Percentiles rank a stretch among this genome's conserved stretches.
Conservation (phyloP, 1,140 invertebrate genomes). For the Drosophila takahashii region DNA sequence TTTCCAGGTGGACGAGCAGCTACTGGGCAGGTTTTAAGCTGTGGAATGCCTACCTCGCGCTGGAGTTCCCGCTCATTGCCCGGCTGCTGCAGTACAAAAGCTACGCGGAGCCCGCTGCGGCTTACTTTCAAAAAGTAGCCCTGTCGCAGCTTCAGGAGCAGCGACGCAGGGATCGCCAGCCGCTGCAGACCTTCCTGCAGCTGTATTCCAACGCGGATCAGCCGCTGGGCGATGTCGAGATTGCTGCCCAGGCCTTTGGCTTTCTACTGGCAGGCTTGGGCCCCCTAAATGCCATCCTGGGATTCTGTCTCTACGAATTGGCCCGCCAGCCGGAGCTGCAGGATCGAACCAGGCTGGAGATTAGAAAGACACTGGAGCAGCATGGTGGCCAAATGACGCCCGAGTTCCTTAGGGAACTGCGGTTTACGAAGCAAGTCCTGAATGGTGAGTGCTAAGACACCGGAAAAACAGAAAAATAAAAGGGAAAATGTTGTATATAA, state of each 20-base stretch:
- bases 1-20: slow-evolving; percentile 60
- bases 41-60: slow-evolving; percentile 57
- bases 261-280: slow-evolving; percentile 85
- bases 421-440: slow-evolving; percentile 86
- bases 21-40: slow-evolving; percentile 64
- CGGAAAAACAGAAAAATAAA: too few species aligned
- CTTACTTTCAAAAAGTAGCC: slow-evolving; percentile 63
- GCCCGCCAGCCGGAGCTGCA: slow-evolving; percentile 88
- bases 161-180: slow-evolving; percentile 72
- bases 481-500: too few species aligned
- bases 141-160: slow-evolving; percentile 56
- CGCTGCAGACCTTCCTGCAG: slow-evolving; percentile 86
- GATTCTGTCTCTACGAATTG: slow-evolving; percentile 87
- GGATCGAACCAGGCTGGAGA: slow-evolving; percentile 86
- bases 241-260: slow-evolving; percentile 76
- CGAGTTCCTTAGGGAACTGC: slow-evolving; percentile 85
- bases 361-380: slow-evolving; percentile 83
- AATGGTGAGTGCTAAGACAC: slow-evolving; percentile 83
- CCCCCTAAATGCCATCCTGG: slow-evolving; percentile 86
- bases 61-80: slow-evolving; percentile 67
- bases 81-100: slow-evolving; percentile 56
- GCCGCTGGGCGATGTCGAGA: slow-evolving; percentile 48
- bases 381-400: slow-evolving; percentile 80
- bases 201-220: slow-evolving; percentile 75
- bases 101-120: slow-evolving; percentile 44